phyloP scores from a whole-genome alignment of 2,113 vertebrate species.

The Hydrochoerus hydrochaeris region DNA sequence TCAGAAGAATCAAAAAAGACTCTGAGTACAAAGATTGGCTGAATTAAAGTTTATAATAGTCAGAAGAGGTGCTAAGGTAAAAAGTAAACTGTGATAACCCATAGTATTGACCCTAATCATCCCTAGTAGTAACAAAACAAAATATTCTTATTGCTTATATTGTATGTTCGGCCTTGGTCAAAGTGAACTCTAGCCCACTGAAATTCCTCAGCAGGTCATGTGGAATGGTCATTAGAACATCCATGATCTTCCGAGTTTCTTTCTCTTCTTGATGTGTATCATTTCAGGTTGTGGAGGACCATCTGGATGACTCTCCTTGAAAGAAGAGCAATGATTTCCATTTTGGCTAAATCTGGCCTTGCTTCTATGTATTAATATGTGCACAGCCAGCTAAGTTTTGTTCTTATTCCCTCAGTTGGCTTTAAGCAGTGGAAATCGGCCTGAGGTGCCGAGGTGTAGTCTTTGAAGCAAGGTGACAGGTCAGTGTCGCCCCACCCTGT shows the following conservation, averaged over 20 bases:
- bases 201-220: not conserved
- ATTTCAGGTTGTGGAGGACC: not conserved
- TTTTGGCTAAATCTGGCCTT: no score
- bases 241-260: not conserved
- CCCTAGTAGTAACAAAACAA: not conserved
- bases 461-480: no score
- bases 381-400: no score
- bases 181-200: not conserved
- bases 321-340: no score
- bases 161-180: not conserved
- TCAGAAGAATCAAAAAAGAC: not conserved
- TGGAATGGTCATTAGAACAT: not conserved
- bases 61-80: not conserved
- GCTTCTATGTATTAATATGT: no score
- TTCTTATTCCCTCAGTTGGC: no score
- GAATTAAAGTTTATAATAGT: not conserved
- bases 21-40: not conserved
- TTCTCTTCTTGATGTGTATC: not conserved
- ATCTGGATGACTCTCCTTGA: no score
- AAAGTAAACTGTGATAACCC: not conserved
- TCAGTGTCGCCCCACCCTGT: no score
- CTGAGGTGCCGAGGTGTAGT: no score
- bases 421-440: no score
- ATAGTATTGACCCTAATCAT: not conserved
- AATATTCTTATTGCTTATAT: not conserved